Base-by-base conservation (phyloP, 2,888 invertebrate species). In the Pycnomerus fuliginosus region DNA sequence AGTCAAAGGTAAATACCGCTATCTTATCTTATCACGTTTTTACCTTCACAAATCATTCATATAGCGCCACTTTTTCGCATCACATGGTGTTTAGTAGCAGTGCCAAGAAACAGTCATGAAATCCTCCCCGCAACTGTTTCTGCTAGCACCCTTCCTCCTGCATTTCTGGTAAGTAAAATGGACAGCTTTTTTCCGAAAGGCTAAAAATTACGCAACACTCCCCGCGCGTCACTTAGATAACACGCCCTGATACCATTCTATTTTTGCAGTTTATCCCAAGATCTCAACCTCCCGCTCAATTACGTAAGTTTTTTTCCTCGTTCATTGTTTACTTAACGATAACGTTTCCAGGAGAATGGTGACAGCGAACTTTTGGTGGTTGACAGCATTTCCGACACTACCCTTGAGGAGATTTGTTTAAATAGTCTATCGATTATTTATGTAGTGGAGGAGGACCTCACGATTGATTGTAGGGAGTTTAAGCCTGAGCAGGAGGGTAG, bases 381-480 rank as follows among this genome's bases (percentile, higher is more conserved):
- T 16, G 24, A 33, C 47, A 23, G 39, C 39, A 29, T 30, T 48
- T 74, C 48, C 2, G 35, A 48, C 3, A 36, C 36, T 7, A 48
- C 73, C 24, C 48, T 67, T 8, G 58, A 70, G 42, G 65, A 73
- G 47, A 55, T 76, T 34, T 77, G 77, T 53, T 50, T 49, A 24
- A 55, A 66, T 38, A 56, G 73, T 24, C 69, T 68, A 49, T 58
- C 62, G 31, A 65, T 75, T 49, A 23, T 43, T 10, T 43, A 36
- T 20, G 17, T 43, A 12, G 14, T n/a, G 3, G 16, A 36, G 14
- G 42, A 43, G 14, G 36, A 43, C 8, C 10, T 43, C n/a, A 36
- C 24, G 2, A 31, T 43, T 8, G 42, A 43, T 13, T 43, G 42
- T 15, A 31, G 28, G 7, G 12, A 23, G 12, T 39, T 39, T 14